phyloP scores from a whole-genome alignment of 1,140 invertebrate genomes.

The Luehdorfia chinensis region DNA sequence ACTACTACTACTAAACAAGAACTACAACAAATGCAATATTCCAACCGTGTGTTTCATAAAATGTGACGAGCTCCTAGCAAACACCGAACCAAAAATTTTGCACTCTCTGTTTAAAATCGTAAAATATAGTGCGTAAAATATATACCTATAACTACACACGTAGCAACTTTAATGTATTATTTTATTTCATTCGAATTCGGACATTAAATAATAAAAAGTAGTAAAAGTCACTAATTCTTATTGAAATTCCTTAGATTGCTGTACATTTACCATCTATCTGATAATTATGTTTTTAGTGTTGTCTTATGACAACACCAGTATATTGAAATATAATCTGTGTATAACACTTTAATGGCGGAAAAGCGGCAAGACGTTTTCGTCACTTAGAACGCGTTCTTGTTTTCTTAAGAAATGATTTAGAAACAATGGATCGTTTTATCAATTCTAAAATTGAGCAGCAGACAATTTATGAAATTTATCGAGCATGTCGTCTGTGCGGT shows the following conservation, averaged over 20 bases:
- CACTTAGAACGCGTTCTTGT: neutral
- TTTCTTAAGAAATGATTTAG: slow-evolving; percentile 21
- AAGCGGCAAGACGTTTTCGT: neutral
- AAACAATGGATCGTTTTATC: slow-evolving; percentile 53
- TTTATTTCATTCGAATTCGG: neutral
- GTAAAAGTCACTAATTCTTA: neutral
- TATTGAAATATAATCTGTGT: too few relatives aligned
- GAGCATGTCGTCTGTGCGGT: slow-evolving; percentile 70
- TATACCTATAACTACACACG: neutral
- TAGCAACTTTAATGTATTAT: neutral
- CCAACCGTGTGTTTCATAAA: too few relatives aligned
- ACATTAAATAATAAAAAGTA: neutral
- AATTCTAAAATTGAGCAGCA: slow-evolving; percentile 51
- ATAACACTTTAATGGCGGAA: slow-evolving; percentile 14
- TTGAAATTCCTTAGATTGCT: neutral
- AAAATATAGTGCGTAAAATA: too few relatives aligned
- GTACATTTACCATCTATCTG: neutral
- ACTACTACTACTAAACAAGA: too few relatives aligned
- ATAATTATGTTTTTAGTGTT: neutral
- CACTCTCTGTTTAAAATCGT: too few relatives aligned
- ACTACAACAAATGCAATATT: too few relatives aligned
- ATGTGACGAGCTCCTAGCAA: too few relatives aligned
- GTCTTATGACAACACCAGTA: slow-evolving; percentile 7
- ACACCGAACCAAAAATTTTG: too few relatives aligned
- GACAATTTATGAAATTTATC: slow-evolving; percentile 66